Base-by-base conservation (phyloP, 2,797 vertebrate species). In the Somateria mollissima region DNA sequence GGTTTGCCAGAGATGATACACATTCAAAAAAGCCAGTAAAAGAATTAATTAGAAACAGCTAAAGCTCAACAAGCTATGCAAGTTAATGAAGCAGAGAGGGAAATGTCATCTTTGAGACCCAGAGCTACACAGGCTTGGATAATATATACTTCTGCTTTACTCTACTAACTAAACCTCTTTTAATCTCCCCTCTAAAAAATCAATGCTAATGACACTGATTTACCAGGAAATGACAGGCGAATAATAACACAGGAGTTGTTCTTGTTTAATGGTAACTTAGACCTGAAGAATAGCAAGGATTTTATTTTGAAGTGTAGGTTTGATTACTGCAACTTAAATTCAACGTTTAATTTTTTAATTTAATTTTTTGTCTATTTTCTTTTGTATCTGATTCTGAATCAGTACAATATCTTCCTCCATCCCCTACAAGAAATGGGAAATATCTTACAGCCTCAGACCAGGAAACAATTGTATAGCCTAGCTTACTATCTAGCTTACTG, bases 31-130 rank as follows among this genome's bases (percentile, higher is more conserved):
- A 98, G 80, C 87, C 92, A 97, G 97, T 97, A 97, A 98, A 98
- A 98, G 95, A 98, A 98, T 98, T 98, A 98, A 98, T 98, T 98
- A 98, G 97, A 97, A 98, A 97, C 95, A 97, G 97, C 96, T 97
- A 98, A 98, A 97, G 97, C 98, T 97, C 97, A 97, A 98, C 97
- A 97, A 98, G 96, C 97, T 98, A 96, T 97, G 97, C 97, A 98
- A 98, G 97, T 97, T 98, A 98, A 98, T 98, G 98, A 98, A 98
- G 98, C 97, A 96, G 95, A 97, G 96, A 97, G 67, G 89, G 83
- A 98, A 98, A 98, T 98, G 98, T 97, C 98, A 98, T 98, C 97
- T 96, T 95, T 94, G 97, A 98, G 97, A 98, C 98, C 97, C 95
- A 97, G 92, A 97, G 97, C 95, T 95, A 95, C 91, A 67, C 32